Percentiles rank a stretch among this genome's conserved stretches.
Evolutionary conservation across 2,888 invertebrate genomes (phyloP).

Genomic region (Leptinotarsa haldemani): DNA sequence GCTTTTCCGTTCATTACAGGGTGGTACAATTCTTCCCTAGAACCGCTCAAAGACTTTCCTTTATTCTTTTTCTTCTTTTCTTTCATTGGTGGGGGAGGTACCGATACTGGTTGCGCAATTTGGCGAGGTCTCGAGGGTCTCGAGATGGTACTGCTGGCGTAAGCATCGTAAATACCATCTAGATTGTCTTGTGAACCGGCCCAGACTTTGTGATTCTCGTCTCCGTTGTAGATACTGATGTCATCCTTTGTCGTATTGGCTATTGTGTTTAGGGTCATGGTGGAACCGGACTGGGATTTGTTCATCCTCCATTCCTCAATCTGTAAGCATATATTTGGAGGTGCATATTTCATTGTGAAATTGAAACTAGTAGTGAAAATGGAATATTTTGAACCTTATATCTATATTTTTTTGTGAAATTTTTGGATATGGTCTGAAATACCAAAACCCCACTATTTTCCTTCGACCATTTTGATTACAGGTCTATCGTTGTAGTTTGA

Average conservation of each 20-base stretch:
- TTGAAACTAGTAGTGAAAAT: background rate
- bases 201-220: conserved; percentile 95
- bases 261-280: conserved; percentile 72
- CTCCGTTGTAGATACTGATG: conserved; percentile 87
- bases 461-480: too few relatives aligned
- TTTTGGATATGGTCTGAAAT: too few relatives aligned
- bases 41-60: conserved; percentile 63
- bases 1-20: conserved; percentile 69
- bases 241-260: conserved; percentile 74
- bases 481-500: too few relatives aligned
- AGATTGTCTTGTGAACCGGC: conserved; percentile 82
- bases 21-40: conserved; percentile 69
- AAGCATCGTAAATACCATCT: conserved; percentile 79
- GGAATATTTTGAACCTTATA: background rate
- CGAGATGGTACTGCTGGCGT: conserved; percentile 71
- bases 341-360: too few relatives aligned
- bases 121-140: conserved; percentile 83
- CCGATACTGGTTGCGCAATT: conserved; percentile 81
- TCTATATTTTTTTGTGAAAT: too few relatives aligned
- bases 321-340: conserved; percentile 48
- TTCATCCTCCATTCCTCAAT: conserved; percentile 71
- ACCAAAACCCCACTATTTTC: too few relatives aligned
- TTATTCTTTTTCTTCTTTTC: conserved; percentile 74
- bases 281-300: conserved; percentile 70
- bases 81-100: conserved; percentile 81